Conservation (phyloP, 2,888 invertebrate genomes). For the Cyclophora albipunctata region DNA sequence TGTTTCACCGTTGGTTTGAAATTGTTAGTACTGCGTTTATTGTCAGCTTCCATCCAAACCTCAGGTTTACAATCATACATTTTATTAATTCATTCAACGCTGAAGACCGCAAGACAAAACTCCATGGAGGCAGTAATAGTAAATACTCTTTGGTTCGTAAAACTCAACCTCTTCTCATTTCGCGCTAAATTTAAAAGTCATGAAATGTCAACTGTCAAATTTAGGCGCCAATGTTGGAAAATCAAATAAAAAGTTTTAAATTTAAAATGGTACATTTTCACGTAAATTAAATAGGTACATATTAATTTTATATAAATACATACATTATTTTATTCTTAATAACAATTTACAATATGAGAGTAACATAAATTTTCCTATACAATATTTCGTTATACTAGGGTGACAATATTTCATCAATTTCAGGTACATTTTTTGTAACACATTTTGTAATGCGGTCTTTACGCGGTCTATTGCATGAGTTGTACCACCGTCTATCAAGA, state of each 20-base stretch:
- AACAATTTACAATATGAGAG: background rate
- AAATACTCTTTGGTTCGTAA: no score
- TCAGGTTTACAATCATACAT: constrained; percentile 7
- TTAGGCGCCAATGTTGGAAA: background rate
- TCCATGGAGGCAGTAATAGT: background rate
- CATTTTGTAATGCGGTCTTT: constrained; percentile 8
- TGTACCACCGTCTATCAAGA: constrained; percentile 41
- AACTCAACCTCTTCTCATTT: background rate
- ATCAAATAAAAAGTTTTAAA: background rate
- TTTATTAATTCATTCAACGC: background rate
- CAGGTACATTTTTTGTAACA: background rate
- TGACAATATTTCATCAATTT: background rate
- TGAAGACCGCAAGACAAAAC: background rate
- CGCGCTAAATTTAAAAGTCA: background rate
- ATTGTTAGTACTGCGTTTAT: constrained; percentile 18
- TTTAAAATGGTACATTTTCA: background rate
- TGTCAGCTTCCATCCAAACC: constrained; percentile 15
- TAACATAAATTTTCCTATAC: background rate
- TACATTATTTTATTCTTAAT: background rate
- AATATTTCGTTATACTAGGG: background rate
- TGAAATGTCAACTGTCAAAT: background rate
- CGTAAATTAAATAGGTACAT: background rate
- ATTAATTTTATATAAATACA: no score
- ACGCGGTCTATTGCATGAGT: constrained; percentile 11
- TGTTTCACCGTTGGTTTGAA: constrained; percentile 20